Conservation (phyloP, 1,140 invertebrate species). For the Drusus annulatus region DNA sequence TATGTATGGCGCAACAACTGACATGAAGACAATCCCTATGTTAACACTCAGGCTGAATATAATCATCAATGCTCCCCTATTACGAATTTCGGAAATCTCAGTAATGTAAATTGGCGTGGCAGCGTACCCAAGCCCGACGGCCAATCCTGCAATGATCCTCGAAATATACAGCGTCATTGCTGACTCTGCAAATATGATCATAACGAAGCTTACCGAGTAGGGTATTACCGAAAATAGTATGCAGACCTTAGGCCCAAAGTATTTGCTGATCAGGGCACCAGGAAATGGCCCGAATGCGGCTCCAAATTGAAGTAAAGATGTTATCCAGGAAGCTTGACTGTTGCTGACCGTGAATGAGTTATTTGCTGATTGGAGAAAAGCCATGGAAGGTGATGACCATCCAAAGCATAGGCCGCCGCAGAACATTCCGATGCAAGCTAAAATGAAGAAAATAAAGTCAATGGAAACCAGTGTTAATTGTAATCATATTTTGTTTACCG, state of each 20-base stretch:
- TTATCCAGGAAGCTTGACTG: conserved; percentile 54
- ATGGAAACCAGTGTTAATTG: too few species aligned
- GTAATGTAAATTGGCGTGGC: conserved; percentile 48
- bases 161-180: conserved; percentile 15
- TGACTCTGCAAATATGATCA: conserved; percentile 57
- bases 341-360: conserved; percentile 43
- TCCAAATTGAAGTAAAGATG: conserved; percentile 46
- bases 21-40: conserved; percentile 26
- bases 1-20: conserved; percentile 39
- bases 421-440: conserved; percentile 40
- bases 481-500: too few species aligned
- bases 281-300: conserved; percentile 46
- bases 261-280: conserved; percentile 58
- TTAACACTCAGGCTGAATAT: conserved; percentile 30
- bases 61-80: conserved; percentile 45
- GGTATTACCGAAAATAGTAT: conserved; percentile 60
- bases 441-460: conserved; percentile 10
- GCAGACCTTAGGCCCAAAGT: conserved; percentile 62
- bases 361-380: conserved; percentile 36
- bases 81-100: conserved; percentile 51
- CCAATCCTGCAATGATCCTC: conserved; percentile 45
- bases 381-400: conserved; percentile 49
- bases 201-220: conserved; percentile 58
- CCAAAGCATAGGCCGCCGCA: conserved; percentile 40
- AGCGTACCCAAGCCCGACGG: conserved; percentile 35